These are phyloP conservation scores for Artibeus jamaicensis DNA, from an alignment of 2,797 vertebrate genomes.

Conservation along the genomic window DNA sequence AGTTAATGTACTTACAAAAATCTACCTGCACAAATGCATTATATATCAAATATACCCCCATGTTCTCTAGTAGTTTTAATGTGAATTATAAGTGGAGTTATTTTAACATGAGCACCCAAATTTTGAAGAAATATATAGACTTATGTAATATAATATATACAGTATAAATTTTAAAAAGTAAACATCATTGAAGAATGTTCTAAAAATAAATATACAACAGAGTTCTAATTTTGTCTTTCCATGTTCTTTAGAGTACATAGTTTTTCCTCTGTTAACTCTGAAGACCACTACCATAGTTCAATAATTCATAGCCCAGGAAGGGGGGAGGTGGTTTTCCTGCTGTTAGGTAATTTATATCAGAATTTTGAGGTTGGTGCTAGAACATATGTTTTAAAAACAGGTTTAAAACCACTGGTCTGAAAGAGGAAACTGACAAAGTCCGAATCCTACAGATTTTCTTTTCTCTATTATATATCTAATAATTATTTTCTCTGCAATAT, in stretches of 20 bases:
- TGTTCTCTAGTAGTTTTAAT: background rate
- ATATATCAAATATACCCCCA: background rate
- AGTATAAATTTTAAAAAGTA: background rate
- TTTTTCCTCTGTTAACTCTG: background rate
- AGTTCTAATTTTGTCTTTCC: background rate
- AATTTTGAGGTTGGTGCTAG: background rate
- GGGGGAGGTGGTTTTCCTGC: background rate
- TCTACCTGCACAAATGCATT: background rate
- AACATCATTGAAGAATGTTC: background rate
- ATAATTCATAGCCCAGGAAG: background rate
- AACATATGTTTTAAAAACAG: background rate
- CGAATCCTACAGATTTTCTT: background rate
- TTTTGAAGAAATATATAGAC: background rate
- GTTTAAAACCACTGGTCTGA: background rate
- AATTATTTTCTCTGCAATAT: background rate
- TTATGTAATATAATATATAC: background rate
- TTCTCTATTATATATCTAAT: background rate
- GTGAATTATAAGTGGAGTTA: background rate
- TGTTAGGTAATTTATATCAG: background rate
- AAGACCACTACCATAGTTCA: background rate
- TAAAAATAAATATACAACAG: background rate
- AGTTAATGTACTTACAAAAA: background rate
- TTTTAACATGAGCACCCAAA: background rate
- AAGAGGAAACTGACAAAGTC: background rate
- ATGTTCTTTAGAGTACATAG: background rate